A percentile compares a stretch with the other conserved stretches of the same genome.
phyloP scores from a whole-genome alignment of 2,888 invertebrate species.

The Ectemnius cavifrons region DNA sequence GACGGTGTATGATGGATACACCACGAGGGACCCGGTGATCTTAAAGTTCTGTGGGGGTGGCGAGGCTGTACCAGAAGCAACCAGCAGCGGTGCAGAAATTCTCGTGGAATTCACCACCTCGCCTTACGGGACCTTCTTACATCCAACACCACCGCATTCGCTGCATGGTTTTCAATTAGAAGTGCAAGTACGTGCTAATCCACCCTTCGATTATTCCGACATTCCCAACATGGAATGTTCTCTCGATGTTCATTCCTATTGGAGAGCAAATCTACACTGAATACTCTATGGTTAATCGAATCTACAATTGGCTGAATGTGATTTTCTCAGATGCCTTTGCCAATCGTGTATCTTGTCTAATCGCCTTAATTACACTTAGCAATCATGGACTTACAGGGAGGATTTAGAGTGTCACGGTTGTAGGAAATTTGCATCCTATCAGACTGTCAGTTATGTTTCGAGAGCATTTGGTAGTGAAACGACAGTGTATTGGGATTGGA shows the following conservation, averaged over 20 bases:
- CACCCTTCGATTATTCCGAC: conserved; percentile 11
- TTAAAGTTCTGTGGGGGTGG: conserved; percentile 94
- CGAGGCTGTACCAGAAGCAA: conserved; percentile 90
- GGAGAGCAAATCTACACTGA: neutral
- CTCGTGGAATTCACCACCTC: conserved; percentile 94
- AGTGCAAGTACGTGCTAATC: conserved; percentile 82
- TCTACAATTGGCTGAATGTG: neutral
- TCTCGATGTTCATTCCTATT: neutral
- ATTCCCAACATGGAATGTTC: neutral
- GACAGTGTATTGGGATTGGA: too few species aligned
- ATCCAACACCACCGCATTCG: conserved; percentile 87
- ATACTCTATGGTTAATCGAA: neutral
- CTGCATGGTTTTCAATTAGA: conserved; percentile 94
- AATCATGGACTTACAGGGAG: too few species aligned
- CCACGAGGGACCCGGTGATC: conserved; percentile 91
- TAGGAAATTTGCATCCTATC: too few species aligned
- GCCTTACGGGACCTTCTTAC: conserved; percentile 92
- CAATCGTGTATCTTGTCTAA: too few species aligned
- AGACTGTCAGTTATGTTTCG: too few species aligned
- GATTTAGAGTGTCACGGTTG: too few species aligned
- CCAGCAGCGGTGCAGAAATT: conserved; percentile 92
- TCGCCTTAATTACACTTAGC: too few species aligned
- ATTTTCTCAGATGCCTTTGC: too few species aligned
- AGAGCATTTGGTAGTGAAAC: too few species aligned
- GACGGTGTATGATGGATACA: conserved; percentile 92